Evolutionary conservation across 2,113 vertebrate genomes (phyloP).

Genomic region (Datnioides undecimradiatus): DNA sequence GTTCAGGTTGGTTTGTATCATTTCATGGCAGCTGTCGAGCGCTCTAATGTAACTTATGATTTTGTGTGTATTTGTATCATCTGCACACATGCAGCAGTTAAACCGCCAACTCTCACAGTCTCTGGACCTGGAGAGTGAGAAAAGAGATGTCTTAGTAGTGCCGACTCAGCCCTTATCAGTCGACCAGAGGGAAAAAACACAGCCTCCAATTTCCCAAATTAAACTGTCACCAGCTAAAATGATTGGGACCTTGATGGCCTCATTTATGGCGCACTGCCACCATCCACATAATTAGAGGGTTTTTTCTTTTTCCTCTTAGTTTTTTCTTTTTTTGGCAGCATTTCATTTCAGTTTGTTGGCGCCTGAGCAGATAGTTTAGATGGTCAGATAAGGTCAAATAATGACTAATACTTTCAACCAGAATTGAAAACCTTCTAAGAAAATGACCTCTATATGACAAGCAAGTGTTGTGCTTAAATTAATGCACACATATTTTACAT

Average conservation of each 20-base stretch:
- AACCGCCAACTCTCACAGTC: not conserved
- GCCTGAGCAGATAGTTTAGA: not conserved
- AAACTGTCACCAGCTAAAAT: slow-evolving; percentile 59
- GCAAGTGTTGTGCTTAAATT: not conserved
- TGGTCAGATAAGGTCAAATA: slow-evolving; percentile 32
- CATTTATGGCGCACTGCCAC: slow-evolving; percentile 24
- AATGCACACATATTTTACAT: slow-evolving; percentile 12
- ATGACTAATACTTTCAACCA: slow-evolving; percentile 10
- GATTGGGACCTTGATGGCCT: slow-evolving; percentile 56
- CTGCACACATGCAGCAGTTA: not conserved
- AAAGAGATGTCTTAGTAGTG: slow-evolving; percentile 20
- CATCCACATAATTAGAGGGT: slow-evolving; percentile 45
- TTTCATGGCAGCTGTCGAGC: slow-evolving; percentile 11
- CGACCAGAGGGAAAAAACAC: slow-evolving; percentile 35
- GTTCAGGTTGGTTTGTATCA: not conserved
- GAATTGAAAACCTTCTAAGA: not conserved
- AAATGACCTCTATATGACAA: slow-evolving; percentile 17
- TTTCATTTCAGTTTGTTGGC: slow-evolving; percentile 34
- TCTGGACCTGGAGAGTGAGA: slow-evolving; percentile 6
- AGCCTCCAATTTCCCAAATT: slow-evolving; percentile 62
- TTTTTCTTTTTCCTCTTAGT: slow-evolving; percentile 17
- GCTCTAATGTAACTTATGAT: not conserved
- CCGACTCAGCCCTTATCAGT: slow-evolving; percentile 27
- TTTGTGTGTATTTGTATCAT: not conserved
- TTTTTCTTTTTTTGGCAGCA: slow-evolving; percentile 11